A percentile compares a stretch with the other conserved stretches of the same genome.
Evolutionary conservation across 1,140 invertebrate species (phyloP).

Genomic region (Drosophila pandora): DNA sequence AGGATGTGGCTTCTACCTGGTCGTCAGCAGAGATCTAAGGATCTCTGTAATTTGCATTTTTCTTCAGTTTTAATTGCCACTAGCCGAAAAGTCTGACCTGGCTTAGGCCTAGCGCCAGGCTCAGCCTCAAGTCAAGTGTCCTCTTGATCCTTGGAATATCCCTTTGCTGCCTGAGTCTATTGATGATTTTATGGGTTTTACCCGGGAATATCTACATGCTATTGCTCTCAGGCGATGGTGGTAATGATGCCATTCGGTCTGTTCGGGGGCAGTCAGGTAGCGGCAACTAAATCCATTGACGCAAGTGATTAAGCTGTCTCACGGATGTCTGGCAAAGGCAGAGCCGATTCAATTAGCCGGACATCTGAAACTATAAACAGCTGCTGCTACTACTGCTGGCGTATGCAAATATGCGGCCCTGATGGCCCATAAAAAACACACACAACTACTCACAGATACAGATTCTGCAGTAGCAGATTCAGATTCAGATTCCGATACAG

Average conservation of each 20-base stretch:
- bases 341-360: slow-evolving; percentile 42
- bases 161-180: slow-evolving; percentile 41
- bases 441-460: background rate
- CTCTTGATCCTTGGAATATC: slow-evolving; percentile 17
- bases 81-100: slow-evolving; percentile 42
- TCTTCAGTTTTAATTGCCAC: slow-evolving; percentile 29
- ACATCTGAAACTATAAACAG: slow-evolving; percentile 52
- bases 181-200: slow-evolving; percentile 81
- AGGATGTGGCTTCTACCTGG: slow-evolving; percentile 14
- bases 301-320: slow-evolving; percentile 76
- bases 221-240: slow-evolving; percentile 9
- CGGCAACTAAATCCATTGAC: slow-evolving; percentile 64
- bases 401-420: slow-evolving; percentile 53
- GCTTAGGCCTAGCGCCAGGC: slow-evolving; percentile 21
- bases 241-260: slow-evolving; percentile 75
- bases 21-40: background rate
- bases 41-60: slow-evolving; percentile 19
- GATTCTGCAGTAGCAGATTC: slow-evolving; percentile 25
- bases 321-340: slow-evolving; percentile 57
- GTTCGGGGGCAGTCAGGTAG: slow-evolving; percentile 1
- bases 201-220: slow-evolving; percentile 50
- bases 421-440: slow-evolving; percentile 20
- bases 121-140: slow-evolving; percentile 33
- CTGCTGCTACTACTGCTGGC: slow-evolving; percentile 17
- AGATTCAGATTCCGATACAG: slow-evolving; percentile 6